Evolutionary conservation across 2,888 invertebrate genomes (phyloP), one percentile per base, ranked within the genome.

Genomic region (Eupithecia subumbrata): DNA sequence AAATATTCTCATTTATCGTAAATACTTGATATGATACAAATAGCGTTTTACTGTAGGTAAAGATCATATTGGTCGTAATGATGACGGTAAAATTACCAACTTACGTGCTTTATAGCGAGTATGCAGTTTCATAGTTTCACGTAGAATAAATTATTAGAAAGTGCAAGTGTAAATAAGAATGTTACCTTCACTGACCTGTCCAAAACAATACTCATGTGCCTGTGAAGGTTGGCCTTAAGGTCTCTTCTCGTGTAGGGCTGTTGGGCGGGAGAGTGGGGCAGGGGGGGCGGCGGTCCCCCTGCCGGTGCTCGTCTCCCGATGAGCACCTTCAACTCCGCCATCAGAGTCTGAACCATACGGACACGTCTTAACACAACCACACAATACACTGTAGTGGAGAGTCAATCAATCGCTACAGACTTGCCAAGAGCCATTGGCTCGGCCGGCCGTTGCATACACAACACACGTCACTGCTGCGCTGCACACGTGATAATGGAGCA

Each of bases 281-380:
- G 80, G 87, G 78, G 84, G 82, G 86, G 83, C 77, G 86, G 86
- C 73, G 85, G 86, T 82, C 88, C 90, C 83, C 90, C 91, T 76
- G 88, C 83, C 84, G 91, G 93, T 84, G 94, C 91, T 89, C 95
- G 90, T 89, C 93, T 94, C 86, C 94, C 95, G 84, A 94, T 92
- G 87, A 95, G 92, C 93, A 95, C 94, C 92, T 91, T 91, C 89
- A 95, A 86, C 87, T 95, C 95, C 80, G 95, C 94, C 95, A 95
- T 95, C 89, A 94, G 87, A 83, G 89, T 92, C 83, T 95, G 94
- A 91, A 94, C 95, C 95, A 94, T 94, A 88, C 93, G 93, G 91
- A 93, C 91, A 90, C 94, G 91, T 92, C 90, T 87, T 85, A 85
- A 84, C 89, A 86, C 87, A 85, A 88, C 90, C 84, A 87, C 90